Evolutionary conservation across 2,113 vertebrate species (phyloP).

Genomic region (Phylloscopus whistleri): DNA sequence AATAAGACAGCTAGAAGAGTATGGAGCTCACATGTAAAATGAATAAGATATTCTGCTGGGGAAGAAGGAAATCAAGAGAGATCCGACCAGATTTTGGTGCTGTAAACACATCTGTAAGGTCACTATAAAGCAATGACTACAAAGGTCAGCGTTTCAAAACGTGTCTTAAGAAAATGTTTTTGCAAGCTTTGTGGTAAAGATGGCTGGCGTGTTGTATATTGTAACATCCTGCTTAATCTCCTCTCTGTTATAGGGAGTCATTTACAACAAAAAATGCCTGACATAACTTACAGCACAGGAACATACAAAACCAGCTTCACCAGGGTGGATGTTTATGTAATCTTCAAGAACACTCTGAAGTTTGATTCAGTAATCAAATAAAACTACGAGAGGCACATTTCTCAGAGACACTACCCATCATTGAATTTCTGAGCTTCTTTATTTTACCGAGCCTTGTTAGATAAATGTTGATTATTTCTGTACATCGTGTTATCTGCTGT

Average conservation of each 20-base stretch:
- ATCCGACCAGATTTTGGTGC: not conserved
- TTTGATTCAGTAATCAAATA: conserved; percentile 51
- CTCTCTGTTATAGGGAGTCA: not conserved
- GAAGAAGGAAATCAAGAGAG: not conserved
- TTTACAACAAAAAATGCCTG: conserved; percentile 57
- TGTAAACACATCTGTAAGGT: conserved; percentile 58
- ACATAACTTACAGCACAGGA: conserved; percentile 51
- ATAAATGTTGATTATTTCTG: not conserved
- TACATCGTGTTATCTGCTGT: not conserved
- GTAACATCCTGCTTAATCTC: conserved; percentile 59
- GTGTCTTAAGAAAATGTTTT: conserved; percentile 60
- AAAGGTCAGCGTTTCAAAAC: conserved; percentile 57
- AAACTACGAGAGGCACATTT: not conserved
- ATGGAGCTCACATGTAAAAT: not conserved
- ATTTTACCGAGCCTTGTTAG: not conserved
- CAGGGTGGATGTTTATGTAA: conserved; percentile 21
- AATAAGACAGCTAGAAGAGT: not conserved
- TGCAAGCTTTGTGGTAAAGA: conserved; percentile 51
- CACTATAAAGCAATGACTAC: conserved; percentile 39
- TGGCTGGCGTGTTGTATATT: conserved; percentile 39
- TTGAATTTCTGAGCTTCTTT: conserved; percentile 24
- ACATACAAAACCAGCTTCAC: conserved; percentile 36
- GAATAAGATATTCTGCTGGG: not conserved
- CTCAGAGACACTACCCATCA: not conserved
- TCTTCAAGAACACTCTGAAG: conserved; percentile 35